Percentiles rank a stretch among this genome's conserved stretches.
phyloP scores from a whole-genome alignment of 2,797 vertebrate species.

The Spinus olivaceus region DNA sequence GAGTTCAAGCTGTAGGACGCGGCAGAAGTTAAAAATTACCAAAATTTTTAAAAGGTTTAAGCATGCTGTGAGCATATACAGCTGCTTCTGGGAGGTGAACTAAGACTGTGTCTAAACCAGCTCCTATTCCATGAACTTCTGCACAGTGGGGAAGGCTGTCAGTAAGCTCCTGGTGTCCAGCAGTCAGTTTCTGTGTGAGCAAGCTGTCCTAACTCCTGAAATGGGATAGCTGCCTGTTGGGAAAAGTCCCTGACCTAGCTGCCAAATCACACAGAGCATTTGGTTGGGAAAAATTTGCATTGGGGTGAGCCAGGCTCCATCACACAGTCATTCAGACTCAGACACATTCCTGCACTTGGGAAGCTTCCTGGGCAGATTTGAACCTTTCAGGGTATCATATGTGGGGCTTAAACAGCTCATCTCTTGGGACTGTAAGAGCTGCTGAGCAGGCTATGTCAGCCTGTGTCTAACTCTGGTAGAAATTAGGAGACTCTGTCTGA shows the following conservation, averaged over 20 bases:
- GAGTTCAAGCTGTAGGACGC: not conserved
- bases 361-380: not conserved
- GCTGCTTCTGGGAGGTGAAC: not conserved
- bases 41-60: not conserved
- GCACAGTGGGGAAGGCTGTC: not conserved
- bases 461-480: not conserved
- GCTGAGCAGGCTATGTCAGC: not conserved
- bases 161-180: not conserved
- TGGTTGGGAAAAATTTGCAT: accelerated
- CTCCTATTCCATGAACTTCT: not conserved
- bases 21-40: not conserved
- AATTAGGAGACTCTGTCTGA: not conserved
- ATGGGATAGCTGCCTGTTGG: not conserved
- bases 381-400: not conserved
- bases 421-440: not conserved
- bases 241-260: not conserved
- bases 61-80: not conserved
- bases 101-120: accelerated
- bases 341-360: accelerated
- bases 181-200: not conserved
- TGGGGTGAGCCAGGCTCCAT: not conserved
- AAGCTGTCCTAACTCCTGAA: not conserved
- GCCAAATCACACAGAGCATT: not conserved
- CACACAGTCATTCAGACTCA: accelerated
- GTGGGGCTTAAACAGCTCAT: not conserved